These are phyloP conservation scores for Plutella xylostella DNA, from an alignment of 2,888 invertebrate genomes.

Conservation along the genomic window DNA sequence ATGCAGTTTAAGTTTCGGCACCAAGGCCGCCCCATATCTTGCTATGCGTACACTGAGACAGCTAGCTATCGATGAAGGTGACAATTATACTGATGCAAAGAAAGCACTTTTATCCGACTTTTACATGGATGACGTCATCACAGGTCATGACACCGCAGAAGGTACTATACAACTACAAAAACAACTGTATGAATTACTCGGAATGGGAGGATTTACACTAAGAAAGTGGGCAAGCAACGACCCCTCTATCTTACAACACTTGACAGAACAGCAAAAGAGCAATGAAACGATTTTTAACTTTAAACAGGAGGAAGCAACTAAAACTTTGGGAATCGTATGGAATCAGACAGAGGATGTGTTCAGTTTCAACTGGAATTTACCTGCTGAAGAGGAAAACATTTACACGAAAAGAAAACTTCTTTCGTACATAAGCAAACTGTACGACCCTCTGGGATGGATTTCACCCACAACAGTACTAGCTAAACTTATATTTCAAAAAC, in stretches of 20 bases:
- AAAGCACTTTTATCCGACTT: not conserved
- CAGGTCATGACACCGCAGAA: not conserved
- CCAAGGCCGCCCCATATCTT: not conserved
- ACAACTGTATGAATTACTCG: not conserved
- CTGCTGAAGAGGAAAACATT: not conserved
- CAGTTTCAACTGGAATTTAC: not conserved
- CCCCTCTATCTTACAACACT: not conserved
- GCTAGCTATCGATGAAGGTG: not conserved
- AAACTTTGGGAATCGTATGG: not conserved
- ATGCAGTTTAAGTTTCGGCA: no score
- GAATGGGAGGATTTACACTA: not conserved
- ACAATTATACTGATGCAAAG: not conserved
- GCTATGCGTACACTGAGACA: not conserved
- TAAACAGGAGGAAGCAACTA: not conserved
- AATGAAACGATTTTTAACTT: no score
- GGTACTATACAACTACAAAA: not conserved
- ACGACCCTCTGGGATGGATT: conserved; percentile 9
- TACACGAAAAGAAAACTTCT: conserved; percentile 5
- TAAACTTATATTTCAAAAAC: conserved; percentile 15
- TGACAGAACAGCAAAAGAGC: not conserved
- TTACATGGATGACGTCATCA: conserved; percentile 3
- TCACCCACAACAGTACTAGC: conserved; percentile 9
- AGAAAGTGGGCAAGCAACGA: conserved; percentile 5
- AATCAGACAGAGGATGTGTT: not conserved
- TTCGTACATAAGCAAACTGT: conserved; percentile 6